Percentiles rank a stretch among this genome's conserved stretches.
These are phyloP conservation scores for Panzeria rudis DNA, from an alignment of 2,888 invertebrate species.

Conservation along the genomic window DNA sequence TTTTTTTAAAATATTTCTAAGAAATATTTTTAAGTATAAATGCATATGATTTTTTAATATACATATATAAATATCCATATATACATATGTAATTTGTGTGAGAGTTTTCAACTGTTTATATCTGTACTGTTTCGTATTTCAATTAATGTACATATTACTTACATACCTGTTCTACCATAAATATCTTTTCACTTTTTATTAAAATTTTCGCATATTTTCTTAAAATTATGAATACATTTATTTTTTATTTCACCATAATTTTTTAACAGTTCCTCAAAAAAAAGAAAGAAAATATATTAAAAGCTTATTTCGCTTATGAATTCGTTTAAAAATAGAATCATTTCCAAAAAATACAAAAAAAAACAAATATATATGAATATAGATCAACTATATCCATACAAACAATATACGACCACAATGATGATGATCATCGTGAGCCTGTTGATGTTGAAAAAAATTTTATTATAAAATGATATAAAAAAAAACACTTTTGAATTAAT, in stretches of 20 bases:
- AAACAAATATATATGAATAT: constrained; percentile 23
- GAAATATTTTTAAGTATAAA: background rate
- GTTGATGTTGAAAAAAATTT: constrained; percentile 42
- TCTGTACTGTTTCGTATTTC: background rate
- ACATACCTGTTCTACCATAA: background rate
- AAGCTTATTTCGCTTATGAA: constrained; percentile 51
- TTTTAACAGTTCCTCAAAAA: constrained; percentile 73
- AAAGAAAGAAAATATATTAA: constrained; percentile 49
- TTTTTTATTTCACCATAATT: constrained; percentile 71
- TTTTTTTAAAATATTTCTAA: background rate
- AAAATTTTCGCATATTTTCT: constrained; percentile 21
- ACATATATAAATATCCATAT: too few species aligned
- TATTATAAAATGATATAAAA: constrained; percentile 29
- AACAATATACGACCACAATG: constrained; percentile 15
- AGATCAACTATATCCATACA: constrained; percentile 34
- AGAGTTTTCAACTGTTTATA: background rate
- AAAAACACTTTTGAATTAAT: constrained; percentile 46
- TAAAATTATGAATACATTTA: constrained; percentile 63
- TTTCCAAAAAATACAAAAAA: constrained; percentile 61
- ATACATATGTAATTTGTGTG: background rate
- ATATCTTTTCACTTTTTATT: constrained; percentile 16
- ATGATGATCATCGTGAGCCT: constrained; percentile 8
- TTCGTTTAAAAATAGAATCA: constrained; percentile 64
- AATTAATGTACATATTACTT: constrained; percentile 4
- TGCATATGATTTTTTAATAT: too few species aligned